Evolutionary conservation across 1,140 invertebrate genomes (phyloP).

Genomic region (Tetranychus cinnabarinus): DNA sequence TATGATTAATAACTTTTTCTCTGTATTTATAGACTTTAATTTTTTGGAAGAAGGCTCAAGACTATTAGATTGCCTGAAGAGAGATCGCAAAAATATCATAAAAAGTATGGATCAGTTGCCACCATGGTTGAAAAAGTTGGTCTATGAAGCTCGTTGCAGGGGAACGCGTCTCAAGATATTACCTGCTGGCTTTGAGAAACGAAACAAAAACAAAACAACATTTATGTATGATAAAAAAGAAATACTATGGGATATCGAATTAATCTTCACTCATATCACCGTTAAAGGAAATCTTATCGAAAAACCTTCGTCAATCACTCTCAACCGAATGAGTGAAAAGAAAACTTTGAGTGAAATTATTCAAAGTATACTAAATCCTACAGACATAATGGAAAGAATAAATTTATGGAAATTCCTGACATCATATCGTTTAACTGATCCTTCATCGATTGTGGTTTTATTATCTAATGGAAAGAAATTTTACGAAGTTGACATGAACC

Average conservation of each 20-base stretch:
- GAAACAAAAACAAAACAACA: neutral
- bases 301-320: neutral
- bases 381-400: neutral
- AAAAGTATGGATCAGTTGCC: neutral
- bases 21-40: neutral
- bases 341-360: neutral
- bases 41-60: slow-evolving; percentile 1
- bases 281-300: neutral
- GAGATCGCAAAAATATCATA: neutral
- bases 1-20: neutral
- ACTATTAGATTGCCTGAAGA: neutral
- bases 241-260: slow-evolving; percentile 5
- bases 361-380: neutral
- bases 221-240: neutral
- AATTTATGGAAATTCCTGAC: neutral
- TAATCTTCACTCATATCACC: neutral
- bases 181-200: neutral
- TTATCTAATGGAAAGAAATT: too few relatives aligned
- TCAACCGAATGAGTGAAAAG: neutral
- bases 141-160: neutral
- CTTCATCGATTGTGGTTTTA: neutral
- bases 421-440: neutral
- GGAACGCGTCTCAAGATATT: slow-evolving; percentile 1
- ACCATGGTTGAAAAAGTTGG: neutral
- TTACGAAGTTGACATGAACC: neutral